Percentiles rank a stretch among this genome's conserved stretches.
Evolutionary conservation across 2,888 invertebrate species (phyloP).

Genomic region (Melanotus villosus): DNA sequence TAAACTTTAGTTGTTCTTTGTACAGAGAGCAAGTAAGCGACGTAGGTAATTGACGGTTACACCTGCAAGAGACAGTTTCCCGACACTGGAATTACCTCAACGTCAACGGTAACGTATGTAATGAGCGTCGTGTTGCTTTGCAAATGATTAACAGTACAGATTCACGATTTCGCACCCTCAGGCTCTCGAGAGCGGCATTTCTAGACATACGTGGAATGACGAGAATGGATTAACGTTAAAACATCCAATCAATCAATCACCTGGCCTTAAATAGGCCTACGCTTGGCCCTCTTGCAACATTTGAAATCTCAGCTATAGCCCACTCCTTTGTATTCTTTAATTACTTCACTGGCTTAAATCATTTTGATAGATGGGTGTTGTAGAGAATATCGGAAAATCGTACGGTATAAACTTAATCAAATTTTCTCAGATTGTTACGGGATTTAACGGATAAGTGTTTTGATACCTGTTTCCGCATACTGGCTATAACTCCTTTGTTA

Average conservation of each 20-base stretch:
- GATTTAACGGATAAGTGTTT: slow-evolving; percentile 7
- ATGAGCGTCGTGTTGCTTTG: slow-evolving; percentile 32
- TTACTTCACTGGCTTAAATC: slow-evolving; percentile 29
- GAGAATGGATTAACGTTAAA: slow-evolving; percentile 38
- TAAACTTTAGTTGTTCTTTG: too few species aligned
- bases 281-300: neutral
- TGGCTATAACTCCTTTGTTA: slow-evolving; percentile 12
- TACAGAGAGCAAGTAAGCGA: neutral
- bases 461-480: neutral
- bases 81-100: slow-evolving; percentile 16
- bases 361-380: slow-evolving; percentile 18
- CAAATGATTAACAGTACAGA: slow-evolving; percentile 29
- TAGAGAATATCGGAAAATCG: slow-evolving; percentile 8
- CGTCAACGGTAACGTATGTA: slow-evolving; percentile 25
- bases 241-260: slow-evolving; percentile 38
- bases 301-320: slow-evolving; percentile 17
- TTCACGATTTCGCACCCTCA: slow-evolving; percentile 6
- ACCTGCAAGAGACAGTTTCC: slow-evolving; percentile 35
- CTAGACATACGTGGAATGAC: slow-evolving; percentile 11
- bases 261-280: slow-evolving; percentile 21
- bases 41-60: slow-evolving; percentile 25
- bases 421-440: slow-evolving; percentile 23
- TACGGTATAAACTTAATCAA: slow-evolving; percentile 24
- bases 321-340: slow-evolving; percentile 21
- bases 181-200: slow-evolving; percentile 5